Conservation (phyloP, 2,888 invertebrate species). For the Volucella inanis region DNA sequence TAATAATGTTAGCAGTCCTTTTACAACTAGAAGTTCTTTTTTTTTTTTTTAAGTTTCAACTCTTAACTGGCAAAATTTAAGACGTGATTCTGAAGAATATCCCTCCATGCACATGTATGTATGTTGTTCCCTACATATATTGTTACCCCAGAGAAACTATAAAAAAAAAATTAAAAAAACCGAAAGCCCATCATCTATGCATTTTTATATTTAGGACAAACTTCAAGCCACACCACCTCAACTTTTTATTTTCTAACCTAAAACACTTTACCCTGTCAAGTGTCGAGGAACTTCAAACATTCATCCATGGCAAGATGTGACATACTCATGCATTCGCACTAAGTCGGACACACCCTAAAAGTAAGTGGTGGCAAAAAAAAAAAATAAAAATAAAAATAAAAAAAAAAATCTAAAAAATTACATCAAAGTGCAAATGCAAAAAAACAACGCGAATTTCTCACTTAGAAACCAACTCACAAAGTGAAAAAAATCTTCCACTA, state of each 20-base stretch:
- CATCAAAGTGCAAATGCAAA: conserved; percentile 44
- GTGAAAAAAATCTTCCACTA: conserved; percentile 39
- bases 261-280: conserved; percentile 48
- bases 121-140: too few species aligned
- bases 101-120: too few species aligned
- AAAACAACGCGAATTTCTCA: conserved; percentile 47
- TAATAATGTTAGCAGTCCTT: too few species aligned
- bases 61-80: too few species aligned
- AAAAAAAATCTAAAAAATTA: too few species aligned
- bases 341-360: conserved; percentile 57
- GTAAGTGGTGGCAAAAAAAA: conserved; percentile 32
- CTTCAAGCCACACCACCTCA: conserved; percentile 8
- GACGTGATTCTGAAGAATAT: too few species aligned
- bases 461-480: conserved; percentile 62
- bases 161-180: background rate
- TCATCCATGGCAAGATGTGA: background rate
- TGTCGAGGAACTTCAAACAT: conserved; percentile 39
- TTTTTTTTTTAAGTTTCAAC: too few species aligned
- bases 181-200: background rate
- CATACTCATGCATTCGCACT: conserved; percentile 12
- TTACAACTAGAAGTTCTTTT: too few species aligned
- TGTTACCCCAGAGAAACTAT: too few species aligned
- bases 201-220: conserved; percentile 35
- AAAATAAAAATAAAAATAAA: conserved; percentile 13
- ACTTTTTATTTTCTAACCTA: conserved; percentile 26